phyloP scores from a whole-genome alignment of 2,113 vertebrate species.

The Oreochromis niloticus region DNA sequence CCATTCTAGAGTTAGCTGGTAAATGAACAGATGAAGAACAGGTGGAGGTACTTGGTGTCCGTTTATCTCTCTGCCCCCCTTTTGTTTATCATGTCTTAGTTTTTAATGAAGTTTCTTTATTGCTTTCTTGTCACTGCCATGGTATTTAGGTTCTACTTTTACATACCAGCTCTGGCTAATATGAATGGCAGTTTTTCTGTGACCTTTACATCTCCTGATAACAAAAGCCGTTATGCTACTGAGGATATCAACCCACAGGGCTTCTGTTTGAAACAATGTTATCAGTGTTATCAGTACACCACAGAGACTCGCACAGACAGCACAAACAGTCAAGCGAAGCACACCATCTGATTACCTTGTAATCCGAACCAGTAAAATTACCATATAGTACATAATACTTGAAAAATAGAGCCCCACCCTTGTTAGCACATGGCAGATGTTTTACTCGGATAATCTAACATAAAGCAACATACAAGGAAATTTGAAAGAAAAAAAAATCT shows the following conservation, averaged over 20 bases:
- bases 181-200: background rate
- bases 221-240: background rate
- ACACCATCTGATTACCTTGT: background rate
- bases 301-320: background rate
- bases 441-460: background rate
- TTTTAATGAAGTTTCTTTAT: background rate
- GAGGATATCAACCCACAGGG: background rate
- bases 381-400: background rate
- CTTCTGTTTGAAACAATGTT: background rate
- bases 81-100: background rate
- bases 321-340: background rate
- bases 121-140: background rate
- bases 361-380: background rate
- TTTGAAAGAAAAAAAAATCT: background rate
- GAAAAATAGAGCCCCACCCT: background rate
- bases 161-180: background rate
- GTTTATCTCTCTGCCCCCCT: background rate
- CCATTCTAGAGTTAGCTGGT: background rate
- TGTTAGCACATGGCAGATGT: background rate
- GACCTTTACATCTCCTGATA: background rate
- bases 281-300: background rate
- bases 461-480: background rate
- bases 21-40: background rate
- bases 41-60: background rate
- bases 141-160: background rate